Evolutionary conservation across 2,113 vertebrate species (phyloP).

Genomic region (Pholis gunnellus): DNA sequence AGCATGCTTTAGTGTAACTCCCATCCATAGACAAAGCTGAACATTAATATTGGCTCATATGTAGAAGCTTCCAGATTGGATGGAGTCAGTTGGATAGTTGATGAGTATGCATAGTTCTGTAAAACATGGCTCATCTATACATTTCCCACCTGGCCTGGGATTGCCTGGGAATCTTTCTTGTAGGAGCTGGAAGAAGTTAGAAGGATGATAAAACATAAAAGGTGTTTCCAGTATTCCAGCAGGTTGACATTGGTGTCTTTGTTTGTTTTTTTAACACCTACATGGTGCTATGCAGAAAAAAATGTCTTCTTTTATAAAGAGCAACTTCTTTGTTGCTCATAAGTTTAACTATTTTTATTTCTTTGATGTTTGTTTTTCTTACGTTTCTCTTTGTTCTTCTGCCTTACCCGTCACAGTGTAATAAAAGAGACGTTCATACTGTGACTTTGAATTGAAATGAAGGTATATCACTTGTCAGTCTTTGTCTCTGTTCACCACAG

Average conservation of each 20-base stretch:
- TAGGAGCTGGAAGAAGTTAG: neutral
- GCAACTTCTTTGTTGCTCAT: neutral
- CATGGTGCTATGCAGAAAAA: neutral
- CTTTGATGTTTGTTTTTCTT: neutral
- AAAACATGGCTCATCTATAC: neutral
- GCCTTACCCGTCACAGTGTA: neutral
- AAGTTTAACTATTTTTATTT: neutral
- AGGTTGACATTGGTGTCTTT: too few relatives aligned
- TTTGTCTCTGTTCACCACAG: constrained; percentile 35
- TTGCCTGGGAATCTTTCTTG: neutral
- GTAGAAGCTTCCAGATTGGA: constrained; percentile 1
- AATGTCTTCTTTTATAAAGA: neutral
- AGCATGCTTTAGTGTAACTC: neutral
- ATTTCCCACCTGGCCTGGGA: neutral
- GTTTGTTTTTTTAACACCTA: neutral
- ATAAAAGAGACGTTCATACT: constrained; percentile 30
- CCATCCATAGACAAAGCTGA: neutral
- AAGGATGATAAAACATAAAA: neutral
- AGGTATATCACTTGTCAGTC: neutral
- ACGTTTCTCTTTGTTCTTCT: neutral
- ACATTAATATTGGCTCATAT: neutral
- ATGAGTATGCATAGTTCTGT: constrained; percentile 5
- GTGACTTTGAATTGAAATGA: constrained; percentile 8
- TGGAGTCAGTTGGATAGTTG: constrained; percentile 19
- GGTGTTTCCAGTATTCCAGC: neutral